Evolutionary conservation across 1,140 invertebrate species (phyloP).

Genomic region (Eueides isabella): DNA sequence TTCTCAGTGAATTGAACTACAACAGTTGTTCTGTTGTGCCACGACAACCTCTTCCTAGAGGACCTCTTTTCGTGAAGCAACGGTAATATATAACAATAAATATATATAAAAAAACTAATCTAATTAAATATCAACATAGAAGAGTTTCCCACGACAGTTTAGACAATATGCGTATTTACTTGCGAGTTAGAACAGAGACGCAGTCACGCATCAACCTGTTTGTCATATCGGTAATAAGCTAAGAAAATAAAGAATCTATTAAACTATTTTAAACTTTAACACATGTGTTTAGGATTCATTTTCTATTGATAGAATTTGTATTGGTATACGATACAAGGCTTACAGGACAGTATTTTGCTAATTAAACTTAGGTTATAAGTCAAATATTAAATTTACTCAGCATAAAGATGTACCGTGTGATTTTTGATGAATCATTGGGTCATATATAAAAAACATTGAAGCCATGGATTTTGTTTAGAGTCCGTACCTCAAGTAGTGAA

Average conservation of each 20-base stretch:
- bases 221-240: constrained; percentile 24
- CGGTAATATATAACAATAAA: neutral
- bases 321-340: neutral
- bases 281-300: neutral
- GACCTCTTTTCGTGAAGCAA: too few species aligned
- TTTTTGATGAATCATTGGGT: neutral
- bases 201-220: constrained; percentile 25
- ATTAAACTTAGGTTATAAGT: constrained; percentile 26
- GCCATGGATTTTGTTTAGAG: too few species aligned
- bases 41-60: rapidly evolving
- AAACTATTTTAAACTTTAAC: neutral
- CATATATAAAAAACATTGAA: too few species aligned
- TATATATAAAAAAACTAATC: neutral
- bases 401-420: neutral
- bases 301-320: neutral
- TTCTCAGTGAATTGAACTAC: too few species aligned
- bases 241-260: neutral
- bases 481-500: too few species aligned
- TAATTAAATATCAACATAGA: constrained; percentile 5
- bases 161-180: constrained; percentile 23
- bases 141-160: constrained; percentile 28
- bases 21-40: too few species aligned
- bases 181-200: constrained; percentile 26
- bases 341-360: constrained; percentile 19
- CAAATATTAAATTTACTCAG: constrained; percentile 27